Evolutionary conservation across 2,888 invertebrate species (phyloP).

Genomic region (Netelia fuscicornis): DNA sequence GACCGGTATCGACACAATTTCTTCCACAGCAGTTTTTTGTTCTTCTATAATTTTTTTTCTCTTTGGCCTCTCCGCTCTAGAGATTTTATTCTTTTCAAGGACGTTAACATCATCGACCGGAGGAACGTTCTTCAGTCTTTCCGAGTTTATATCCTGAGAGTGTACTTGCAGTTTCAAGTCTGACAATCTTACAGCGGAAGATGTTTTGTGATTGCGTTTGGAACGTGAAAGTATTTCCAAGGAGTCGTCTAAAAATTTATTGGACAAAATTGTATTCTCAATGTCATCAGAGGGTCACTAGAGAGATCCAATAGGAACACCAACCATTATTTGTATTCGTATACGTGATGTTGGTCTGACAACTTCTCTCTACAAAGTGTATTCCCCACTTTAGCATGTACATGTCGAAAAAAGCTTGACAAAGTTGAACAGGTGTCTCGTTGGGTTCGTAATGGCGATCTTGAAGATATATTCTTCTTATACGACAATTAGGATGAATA

Average conservation of each 20-base stretch:
- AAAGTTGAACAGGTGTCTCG: slow-evolving; percentile 76
- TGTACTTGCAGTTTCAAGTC: background rate
- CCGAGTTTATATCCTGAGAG: background rate
- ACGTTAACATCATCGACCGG: slow-evolving; percentile 14
- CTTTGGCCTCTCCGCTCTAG: slow-evolving; percentile 17
- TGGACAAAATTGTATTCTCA: too few species aligned
- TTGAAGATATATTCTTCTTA: slow-evolving; percentile 94
- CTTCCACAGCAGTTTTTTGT: background rate
- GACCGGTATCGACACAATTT: slow-evolving; percentile 1
- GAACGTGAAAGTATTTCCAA: too few species aligned
- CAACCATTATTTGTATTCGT: slow-evolving; percentile 41
- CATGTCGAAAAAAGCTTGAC: slow-evolving; percentile 77
- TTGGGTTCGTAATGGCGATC: slow-evolving; percentile 85
- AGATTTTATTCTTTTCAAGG: slow-evolving; percentile 21
- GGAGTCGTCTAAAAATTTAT: background rate
- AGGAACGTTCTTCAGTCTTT: slow-evolving; percentile 2
- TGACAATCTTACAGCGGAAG: too few species aligned
- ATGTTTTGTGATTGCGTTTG: too few species aligned
- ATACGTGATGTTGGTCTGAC: slow-evolving; percentile 73
- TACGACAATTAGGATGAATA: slow-evolving; percentile 97
- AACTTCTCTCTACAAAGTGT: slow-evolving; percentile 72
- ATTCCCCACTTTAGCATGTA: slow-evolving; percentile 81
- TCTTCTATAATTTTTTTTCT: slow-evolving; percentile 19
- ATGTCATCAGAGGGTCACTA: background rate
- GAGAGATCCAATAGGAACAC: background rate